Evolutionary conservation across 2,797 vertebrate species (phyloP), one percentile per base, ranked within the genome.

Genomic region (Echeneis naucrates): DNA sequence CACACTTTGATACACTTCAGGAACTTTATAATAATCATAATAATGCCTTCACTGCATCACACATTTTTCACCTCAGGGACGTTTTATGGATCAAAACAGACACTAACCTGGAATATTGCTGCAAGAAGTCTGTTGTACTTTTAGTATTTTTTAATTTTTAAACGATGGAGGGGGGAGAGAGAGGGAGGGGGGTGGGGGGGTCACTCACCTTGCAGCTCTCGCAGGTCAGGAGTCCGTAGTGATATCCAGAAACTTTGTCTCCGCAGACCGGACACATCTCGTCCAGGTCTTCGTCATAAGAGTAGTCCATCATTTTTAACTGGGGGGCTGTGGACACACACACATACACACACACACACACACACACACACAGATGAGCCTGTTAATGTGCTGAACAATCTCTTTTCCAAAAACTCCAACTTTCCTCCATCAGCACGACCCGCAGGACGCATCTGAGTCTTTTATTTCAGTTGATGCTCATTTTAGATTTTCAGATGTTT

Each of bases 301-400:
- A 97, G 90, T 99, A 99, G 95, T 97, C 98, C 97, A 99, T 98
- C 98, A 99, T 99, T 95, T 99, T 99, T 95, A 98, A 96, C 90
- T 97, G 98, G 88, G 95, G 96, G 68, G 96, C 98, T 99, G 92
- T 54, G 85, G 87, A 66, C 6, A 84, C 60, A 83, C 68, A 83
- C 68, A 47, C 54, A 80, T 44, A 82, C 76, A 76, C 72, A 77
- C 32, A 42, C n/a, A 66, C n/a, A 84, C 60, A 83, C 68, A 83
- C 68, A 47, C 53, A 80, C 44, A 82, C 76, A 76, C 72, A 77
- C 32, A 42, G 64, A 80, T 38, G 47, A 63, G 73, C 81, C 73
- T 81, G 50, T 87, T 83, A 72, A 74, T 85, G 64, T 64, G 57
- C 64, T 65, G 63, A 68, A 59, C 58, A 77, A 77, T 77, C 58